Base-by-base conservation (phyloP, 2,113 vertebrate genomes). In the Spilogale gracilis region DNA sequence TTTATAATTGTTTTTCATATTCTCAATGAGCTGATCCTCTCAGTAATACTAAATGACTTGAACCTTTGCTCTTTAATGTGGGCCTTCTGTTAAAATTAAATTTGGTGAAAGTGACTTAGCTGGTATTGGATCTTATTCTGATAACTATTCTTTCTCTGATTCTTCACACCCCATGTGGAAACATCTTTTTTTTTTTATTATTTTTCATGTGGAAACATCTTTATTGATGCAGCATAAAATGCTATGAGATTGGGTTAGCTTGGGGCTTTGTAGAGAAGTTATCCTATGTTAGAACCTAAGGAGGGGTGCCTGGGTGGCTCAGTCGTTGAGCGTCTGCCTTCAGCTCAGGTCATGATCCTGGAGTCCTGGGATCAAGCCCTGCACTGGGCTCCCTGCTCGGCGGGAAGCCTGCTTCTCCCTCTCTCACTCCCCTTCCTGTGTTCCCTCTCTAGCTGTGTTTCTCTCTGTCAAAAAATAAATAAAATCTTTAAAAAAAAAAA, bases 91-190 rank as follows among this genome's bases (percentile, higher is more conserved):
- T 85, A 83, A 48, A 92, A 93, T 93, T 85, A 67, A 84, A 38
- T 95, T 85, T 91, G 32, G 21, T 30, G 56, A 90, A 95, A 79
- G 10, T 87, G 60, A 48, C 25, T 93, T 85, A 82, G 16, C 7
- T 93, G n/a, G 6, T 69, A 56, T n/a, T 94, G 38, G 16, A 85
- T 95, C 38, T 96, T 91, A 27, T 93, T 96, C 52, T 81, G 32
- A 9, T 88, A 81, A 67, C n/a, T 88, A 1, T 83, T 52, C 17
- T 67, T 83, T 95, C 7, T 73, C 83, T 88, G 6, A 73, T 90
- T 90, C 30, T 85, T 94, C 21, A 81, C 7, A 67, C 21, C 30
- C 50, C 71, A 17, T 23, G 16, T 73, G 18, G 11, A 12, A 38
- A 25, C 3, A 32, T 87, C 6, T 32, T 92, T 32, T n/a, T n/a